phyloP scores from a whole-genome alignment of 2,888 invertebrate genomes.

The Ochropacha duplaris region DNA sequence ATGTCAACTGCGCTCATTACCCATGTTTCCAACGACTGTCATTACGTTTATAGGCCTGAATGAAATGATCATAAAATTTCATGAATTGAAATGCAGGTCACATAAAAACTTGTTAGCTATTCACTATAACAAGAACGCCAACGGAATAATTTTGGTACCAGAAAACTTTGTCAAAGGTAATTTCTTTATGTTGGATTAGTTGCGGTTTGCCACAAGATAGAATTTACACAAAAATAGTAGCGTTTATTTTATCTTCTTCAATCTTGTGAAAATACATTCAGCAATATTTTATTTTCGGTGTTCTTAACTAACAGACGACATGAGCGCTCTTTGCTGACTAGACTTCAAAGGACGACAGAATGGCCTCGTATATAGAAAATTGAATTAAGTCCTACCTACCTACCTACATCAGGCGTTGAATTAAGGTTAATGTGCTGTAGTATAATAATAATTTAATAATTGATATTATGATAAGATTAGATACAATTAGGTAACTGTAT shows the following conservation, averaged over 20 bases:
- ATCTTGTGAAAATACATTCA: not conserved
- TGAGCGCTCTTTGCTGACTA: not conserved
- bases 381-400: not conserved
- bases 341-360: not conserved
- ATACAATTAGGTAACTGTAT: too few species aligned
- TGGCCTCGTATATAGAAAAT: not conserved
- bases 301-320: not conserved
- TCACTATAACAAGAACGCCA: not conserved
- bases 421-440: too few species aligned
- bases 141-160: not conserved
- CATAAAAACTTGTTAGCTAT: not conserved
- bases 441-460: too few species aligned
- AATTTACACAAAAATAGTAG: not conserved
- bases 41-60: slow-evolving; percentile 16
- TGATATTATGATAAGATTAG: too few species aligned
- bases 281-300: too few species aligned
- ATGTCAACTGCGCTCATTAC: slow-evolving; percentile 22
- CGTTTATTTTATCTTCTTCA: not conserved
- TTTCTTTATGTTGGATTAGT: not conserved
- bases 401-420: not conserved
- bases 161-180: not conserved
- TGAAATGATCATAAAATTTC: slow-evolving; percentile 4
- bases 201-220: not conserved
- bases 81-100: slow-evolving; percentile 2
- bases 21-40: slow-evolving; percentile 20